A percentile compares a stretch with the other conserved stretches of the same genome.
Evolutionary conservation across 2,888 invertebrate species (phyloP).

Genomic region (Elmis aenea): DNA sequence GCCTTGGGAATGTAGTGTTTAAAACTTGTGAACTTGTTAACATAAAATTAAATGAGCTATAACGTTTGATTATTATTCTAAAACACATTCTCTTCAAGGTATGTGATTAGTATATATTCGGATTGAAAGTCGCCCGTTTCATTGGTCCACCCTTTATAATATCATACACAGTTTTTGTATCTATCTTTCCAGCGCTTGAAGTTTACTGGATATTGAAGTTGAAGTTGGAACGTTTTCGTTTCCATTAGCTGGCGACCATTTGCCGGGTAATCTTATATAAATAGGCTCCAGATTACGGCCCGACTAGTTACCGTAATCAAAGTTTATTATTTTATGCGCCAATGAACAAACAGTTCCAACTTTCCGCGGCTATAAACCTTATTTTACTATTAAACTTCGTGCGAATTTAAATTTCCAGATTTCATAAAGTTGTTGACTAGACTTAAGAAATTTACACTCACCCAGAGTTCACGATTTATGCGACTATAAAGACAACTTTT

Average conservation of each 20-base stretch:
- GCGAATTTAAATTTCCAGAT: slow-evolving; percentile 21
- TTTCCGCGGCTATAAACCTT: slow-evolving; percentile 24
- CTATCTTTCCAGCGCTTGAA: slow-evolving; percentile 6
- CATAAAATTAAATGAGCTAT: too few species aligned
- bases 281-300: slow-evolving; percentile 17
- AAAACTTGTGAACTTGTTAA: too few species aligned
- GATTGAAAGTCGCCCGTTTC: too few species aligned
- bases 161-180: background rate
- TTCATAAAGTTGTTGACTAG: slow-evolving; percentile 26
- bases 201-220: slow-evolving; percentile 10
- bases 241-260: slow-evolving; percentile 17
- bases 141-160: too few species aligned
- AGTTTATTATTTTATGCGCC: slow-evolving; percentile 31
- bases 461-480: slow-evolving; percentile 3
- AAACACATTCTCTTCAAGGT: too few species aligned
- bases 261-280: slow-evolving; percentile 17
- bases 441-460: slow-evolving; percentile 4
- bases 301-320: slow-evolving; percentile 22
- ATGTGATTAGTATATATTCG: too few species aligned
- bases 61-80: too few species aligned
- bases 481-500: too few species aligned
- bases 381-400: slow-evolving; percentile 30
- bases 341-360: slow-evolving; percentile 24
- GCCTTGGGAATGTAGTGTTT: too few species aligned
- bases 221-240: slow-evolving; percentile 14